These are phyloP conservation scores for Varanus komodoensis DNA, from an alignment of 2,113 vertebrate genomes.

Conservation along the genomic window DNA sequence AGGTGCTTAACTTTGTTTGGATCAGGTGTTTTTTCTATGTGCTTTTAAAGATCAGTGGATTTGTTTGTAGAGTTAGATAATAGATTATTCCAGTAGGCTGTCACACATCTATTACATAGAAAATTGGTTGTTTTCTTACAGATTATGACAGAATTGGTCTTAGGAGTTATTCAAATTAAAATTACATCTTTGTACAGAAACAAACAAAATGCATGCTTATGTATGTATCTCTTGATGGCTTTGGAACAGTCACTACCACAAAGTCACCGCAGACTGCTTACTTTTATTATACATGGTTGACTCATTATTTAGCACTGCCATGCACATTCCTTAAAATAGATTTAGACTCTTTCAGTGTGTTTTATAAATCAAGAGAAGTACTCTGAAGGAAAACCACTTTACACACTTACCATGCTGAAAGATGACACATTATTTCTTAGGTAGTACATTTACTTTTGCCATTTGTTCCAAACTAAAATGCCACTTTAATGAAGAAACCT, in stretches of 20 bases:
- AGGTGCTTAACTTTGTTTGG: not conserved
- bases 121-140: not conserved
- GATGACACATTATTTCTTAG: slow-evolving; percentile 50
- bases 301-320: slow-evolving; percentile 56
- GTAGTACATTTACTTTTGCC: slow-evolving; percentile 29
- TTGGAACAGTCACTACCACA: not conserved
- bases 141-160: not conserved
- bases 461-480: slow-evolving; percentile 61
- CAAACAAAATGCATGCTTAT: not conserved
- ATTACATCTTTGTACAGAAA: not conserved
- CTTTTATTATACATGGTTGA: slow-evolving; percentile 35
- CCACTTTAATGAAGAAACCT: slow-evolving; percentile 54
- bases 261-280: slow-evolving; percentile 24
- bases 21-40: not conserved
- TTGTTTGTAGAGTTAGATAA: not conserved
- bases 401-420: slow-evolving; percentile 32
- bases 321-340: slow-evolving; percentile 36
- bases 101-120: no score
- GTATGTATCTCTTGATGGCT: not conserved
- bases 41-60: not conserved
- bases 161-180: not conserved
- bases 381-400: slow-evolving; percentile 48
- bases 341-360: slow-evolving; percentile 29
- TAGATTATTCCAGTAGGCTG: not conserved
- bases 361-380: slow-evolving; percentile 56